Evolutionary conservation across 2,113 vertebrate species (phyloP).

Genomic region (Lathamus discolor): DNA sequence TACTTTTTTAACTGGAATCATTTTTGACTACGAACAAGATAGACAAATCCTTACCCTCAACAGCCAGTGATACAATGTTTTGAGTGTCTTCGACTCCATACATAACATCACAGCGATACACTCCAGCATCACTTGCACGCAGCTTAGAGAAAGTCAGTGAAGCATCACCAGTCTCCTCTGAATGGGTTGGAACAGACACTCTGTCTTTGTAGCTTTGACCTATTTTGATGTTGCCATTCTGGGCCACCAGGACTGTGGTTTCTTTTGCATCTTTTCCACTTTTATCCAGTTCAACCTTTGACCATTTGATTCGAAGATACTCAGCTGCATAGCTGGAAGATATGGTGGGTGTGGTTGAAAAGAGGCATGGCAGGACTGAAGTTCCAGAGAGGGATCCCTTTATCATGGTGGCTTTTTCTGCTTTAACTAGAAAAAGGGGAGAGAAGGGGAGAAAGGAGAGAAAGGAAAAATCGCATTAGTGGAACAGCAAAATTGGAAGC

Average conservation of each 20-base stretch:
- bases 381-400: constrained; percentile 88
- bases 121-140: constrained; percentile 89
- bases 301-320: constrained; percentile 94
- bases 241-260: constrained; percentile 89
- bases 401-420: constrained; percentile 74
- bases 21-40: background rate
- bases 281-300: constrained; percentile 83
- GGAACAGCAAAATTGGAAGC: background rate
- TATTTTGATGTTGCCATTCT: constrained; percentile 91
- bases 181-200: constrained; percentile 88
- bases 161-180: constrained; percentile 86
- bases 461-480: background rate
- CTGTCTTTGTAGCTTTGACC: constrained; percentile 85
- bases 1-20: background rate
- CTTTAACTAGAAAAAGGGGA: constrained; percentile 56
- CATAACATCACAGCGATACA: constrained; percentile 94
- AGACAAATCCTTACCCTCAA: constrained; percentile 81
- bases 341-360: constrained; percentile 85
- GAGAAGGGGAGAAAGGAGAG: background rate
- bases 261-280: constrained; percentile 81
- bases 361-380: constrained; percentile 89
- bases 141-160: constrained; percentile 89
- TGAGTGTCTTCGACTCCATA: constrained; percentile 92
- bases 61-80: constrained; percentile 82
- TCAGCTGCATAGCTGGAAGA: constrained; percentile 78